A percentile compares a stretch with the other conserved stretches of the same genome.
phyloP scores from a whole-genome alignment of 2,888 invertebrate species.

The Diachrysia chrysitis region DNA sequence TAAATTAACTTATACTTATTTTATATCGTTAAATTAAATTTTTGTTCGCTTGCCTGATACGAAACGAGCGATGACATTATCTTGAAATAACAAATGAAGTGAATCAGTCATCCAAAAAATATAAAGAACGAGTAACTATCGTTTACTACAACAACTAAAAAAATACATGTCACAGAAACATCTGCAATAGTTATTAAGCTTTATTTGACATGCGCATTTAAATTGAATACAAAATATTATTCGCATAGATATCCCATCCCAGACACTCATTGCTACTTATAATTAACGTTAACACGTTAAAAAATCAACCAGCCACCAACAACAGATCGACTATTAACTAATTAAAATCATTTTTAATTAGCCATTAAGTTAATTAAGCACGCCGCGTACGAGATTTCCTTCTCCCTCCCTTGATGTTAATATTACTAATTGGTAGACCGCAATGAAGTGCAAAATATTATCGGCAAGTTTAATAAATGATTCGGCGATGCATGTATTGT shows the following conservation, averaged over 20 bases:
- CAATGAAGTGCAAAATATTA: conserved; percentile 35
- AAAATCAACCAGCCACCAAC: conserved; percentile 8
- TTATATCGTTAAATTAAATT: too few relatives aligned
- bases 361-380: conserved; percentile 52
- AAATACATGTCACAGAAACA: too few relatives aligned
- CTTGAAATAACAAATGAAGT: too few relatives aligned
- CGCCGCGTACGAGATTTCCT: conserved; percentile 28
- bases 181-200: too few relatives aligned
- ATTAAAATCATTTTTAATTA: conserved; percentile 54
- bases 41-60: too few relatives aligned
- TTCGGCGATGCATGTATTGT: background rate
- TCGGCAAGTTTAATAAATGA: conserved; percentile 14
- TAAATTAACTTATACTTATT: too few relatives aligned
- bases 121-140: too few relatives aligned
- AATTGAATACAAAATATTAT: background rate
- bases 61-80: too few relatives aligned
- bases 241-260: background rate
- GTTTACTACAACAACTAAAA: too few relatives aligned
- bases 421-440: conserved; percentile 52
- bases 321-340: conserved; percentile 29
- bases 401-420: conserved; percentile 46
- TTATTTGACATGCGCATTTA: background rate
- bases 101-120: too few relatives aligned
- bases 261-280: background rate
- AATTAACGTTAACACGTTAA: conserved; percentile 5